phyloP scores from a whole-genome alignment of 2,113 vertebrate species.

The rat (Rattus norvegicus) region GRCr8 NC_086023.1:141584001-141584500 shows the following conservation, averaged over 20 bases:
- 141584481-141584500: not conserved
- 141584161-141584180: not conserved
- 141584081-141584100: not conserved
- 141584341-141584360: not conserved
- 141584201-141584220: not conserved
- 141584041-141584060: conserved; percentile 4
- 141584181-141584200: not conserved
- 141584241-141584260: not conserved
- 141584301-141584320: not conserved
- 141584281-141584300: not conserved
- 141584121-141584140: not conserved
- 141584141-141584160: not conserved
- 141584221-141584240: not conserved
- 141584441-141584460: not conserved
- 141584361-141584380: not conserved
- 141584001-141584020: not conserved
- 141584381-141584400: not conserved
- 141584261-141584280: not conserved
- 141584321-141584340: not conserved
- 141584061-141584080: not conserved
- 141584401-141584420: not conserved
- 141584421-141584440: not conserved
- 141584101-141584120: not conserved
- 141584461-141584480: not conserved
- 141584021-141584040: conserved; percentile 13